Evolutionary conservation across 2,888 invertebrate species (phyloP).

Genomic region (Amphipyra tragopoginis): DNA sequence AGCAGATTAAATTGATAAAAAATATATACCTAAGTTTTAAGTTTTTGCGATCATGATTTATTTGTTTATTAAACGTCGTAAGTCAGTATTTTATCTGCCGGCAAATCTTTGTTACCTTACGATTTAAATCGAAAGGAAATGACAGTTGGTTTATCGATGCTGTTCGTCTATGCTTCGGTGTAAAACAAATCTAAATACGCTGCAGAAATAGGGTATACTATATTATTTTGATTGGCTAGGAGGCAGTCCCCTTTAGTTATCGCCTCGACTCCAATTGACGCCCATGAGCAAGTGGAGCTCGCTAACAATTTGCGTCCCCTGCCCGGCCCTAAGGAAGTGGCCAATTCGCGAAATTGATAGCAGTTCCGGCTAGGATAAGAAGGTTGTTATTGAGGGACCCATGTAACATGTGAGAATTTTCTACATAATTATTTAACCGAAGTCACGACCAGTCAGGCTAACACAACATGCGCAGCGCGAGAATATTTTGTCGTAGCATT

Average conservation of each 20-base stretch:
- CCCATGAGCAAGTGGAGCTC: conserved; percentile 62
- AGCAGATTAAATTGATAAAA: conserved; percentile 31
- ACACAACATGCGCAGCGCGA: no score
- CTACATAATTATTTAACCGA: no score
- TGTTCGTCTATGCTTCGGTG: neutral
- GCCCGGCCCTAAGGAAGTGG: conserved; percentile 73
- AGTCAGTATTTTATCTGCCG: conserved; percentile 8
- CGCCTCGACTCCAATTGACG: conserved; percentile 67
- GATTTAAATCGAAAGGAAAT: neutral
- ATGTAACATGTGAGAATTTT: neutral
- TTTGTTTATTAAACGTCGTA: conserved; percentile 1
- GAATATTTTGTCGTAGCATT: no score
- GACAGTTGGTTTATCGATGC: neutral
- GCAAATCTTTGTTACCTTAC: neutral
- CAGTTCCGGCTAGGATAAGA: conserved; percentile 59
- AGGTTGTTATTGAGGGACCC: conserved; percentile 30
- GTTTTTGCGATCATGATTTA: neutral
- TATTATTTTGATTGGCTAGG: conserved; percentile 63
- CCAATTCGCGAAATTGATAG: conserved; percentile 81
- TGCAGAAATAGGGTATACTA: conserved; percentile 1
- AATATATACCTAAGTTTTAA: conserved; percentile 4
- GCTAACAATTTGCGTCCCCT: conserved; percentile 76
- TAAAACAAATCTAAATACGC: conserved; percentile 9
- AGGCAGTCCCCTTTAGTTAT: conserved; percentile 63
- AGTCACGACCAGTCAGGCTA: no score